Conservation (phyloP, 2,113 vertebrate species). For the Pedionomus torquatus region DNA sequence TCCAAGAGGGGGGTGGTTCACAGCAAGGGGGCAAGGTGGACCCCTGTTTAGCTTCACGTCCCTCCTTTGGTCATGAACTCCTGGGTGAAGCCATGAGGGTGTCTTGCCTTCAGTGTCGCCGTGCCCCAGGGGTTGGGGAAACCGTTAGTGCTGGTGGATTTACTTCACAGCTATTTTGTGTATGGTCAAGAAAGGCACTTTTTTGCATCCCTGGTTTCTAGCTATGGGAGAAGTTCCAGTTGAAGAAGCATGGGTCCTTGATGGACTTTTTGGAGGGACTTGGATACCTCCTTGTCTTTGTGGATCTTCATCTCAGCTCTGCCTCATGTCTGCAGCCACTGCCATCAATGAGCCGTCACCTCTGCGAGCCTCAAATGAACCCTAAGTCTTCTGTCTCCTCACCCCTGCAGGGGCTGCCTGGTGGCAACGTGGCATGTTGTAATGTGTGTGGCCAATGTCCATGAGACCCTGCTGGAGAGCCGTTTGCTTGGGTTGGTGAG, state of each 20-base stretch:
- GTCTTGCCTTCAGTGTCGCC: neutral
- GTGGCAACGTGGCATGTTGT: fast-evolving
- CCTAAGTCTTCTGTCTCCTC: neutral
- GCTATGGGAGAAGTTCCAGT: neutral
- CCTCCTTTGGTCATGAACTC: neutral
- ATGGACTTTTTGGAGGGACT: neutral
- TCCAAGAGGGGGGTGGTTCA: neutral
- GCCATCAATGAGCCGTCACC: neutral
- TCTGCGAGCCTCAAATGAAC: neutral
- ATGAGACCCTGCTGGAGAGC: neutral
- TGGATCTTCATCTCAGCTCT: neutral
- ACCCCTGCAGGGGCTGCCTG: neutral
- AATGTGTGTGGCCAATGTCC: neutral
- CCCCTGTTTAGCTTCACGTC: neutral
- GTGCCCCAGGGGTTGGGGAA: neutral
- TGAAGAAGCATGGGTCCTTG: neutral
- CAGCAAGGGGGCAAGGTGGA: neutral
- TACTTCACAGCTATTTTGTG: neutral
- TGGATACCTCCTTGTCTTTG: neutral
- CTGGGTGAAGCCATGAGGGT: neutral
- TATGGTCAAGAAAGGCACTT: neutral
- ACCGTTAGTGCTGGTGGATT: neutral
- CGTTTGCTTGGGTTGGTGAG: neutral
- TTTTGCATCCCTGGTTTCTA: too few species aligned
- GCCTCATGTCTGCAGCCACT: neutral